These are phyloP conservation scores for Prionace glauca DNA, from an alignment of 2,797 vertebrate genomes.

Conservation along the genomic window DNA sequence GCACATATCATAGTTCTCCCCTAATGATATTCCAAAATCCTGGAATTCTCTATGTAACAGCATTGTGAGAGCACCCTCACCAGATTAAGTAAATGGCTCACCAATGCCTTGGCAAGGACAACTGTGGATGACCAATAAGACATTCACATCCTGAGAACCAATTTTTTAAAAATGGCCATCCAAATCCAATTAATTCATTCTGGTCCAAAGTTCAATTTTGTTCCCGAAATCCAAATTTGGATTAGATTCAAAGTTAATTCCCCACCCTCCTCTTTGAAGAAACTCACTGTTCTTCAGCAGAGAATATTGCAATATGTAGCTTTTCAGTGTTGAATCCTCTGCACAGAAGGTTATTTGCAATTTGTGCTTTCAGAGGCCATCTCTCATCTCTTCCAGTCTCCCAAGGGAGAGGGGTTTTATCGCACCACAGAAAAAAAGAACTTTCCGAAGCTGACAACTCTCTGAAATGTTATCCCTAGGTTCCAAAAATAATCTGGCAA, in stretches of 20 bases:
- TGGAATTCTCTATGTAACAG: not conserved
- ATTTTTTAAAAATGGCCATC: not conserved
- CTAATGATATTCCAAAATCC: not conserved
- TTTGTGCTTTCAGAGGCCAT: not conserved
- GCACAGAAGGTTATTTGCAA: not conserved
- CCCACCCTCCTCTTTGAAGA: not conserved
- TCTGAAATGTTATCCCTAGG: not conserved
- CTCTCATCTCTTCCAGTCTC: not conserved
- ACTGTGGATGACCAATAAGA: not conserved
- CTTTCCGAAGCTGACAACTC: not conserved
- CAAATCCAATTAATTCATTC: not conserved
- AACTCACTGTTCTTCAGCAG: not conserved
- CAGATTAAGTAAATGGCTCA: not conserved
- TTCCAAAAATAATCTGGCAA: conserved; percentile 20
- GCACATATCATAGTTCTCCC: not conserved
- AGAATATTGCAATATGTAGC: not conserved
- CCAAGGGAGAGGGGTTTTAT: not conserved
- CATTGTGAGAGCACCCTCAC: not conserved
- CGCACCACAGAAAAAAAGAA: conserved; percentile 11
- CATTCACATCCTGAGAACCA: not conserved
- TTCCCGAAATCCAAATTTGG: not conserved
- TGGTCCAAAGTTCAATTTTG: not conserved
- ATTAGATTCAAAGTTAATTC: not conserved
- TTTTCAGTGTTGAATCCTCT: not conserved
- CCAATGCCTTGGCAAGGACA: not conserved